Evolutionary conservation across 30 jellyfish, hydroid and myxozoan species (phyloP).

Genomic region (Aurelia sp.): DNA sequence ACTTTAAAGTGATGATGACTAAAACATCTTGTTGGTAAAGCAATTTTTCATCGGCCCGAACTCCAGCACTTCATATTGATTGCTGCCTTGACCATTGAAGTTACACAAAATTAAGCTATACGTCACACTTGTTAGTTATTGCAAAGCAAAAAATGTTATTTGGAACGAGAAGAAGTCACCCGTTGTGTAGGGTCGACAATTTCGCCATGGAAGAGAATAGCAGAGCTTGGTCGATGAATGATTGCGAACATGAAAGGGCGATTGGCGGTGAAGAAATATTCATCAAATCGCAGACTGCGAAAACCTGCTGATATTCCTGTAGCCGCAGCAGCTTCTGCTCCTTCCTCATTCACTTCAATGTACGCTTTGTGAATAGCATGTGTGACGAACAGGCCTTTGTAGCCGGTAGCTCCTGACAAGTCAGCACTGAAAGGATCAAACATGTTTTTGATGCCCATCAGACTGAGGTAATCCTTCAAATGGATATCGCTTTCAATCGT

Average conservation of each 20-base stretch:
- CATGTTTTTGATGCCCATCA: conserved; percentile 55
- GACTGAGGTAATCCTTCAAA: conserved; percentile 44
- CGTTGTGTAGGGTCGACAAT: conserved; percentile 49
- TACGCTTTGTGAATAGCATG: conserved; percentile 71
- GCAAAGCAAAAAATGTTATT: background rate
- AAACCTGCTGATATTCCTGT: conserved; percentile 41
- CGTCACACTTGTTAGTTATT: too few species aligned
- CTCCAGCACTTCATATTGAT: too few species aligned
- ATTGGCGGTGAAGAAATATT: conserved; percentile 18
- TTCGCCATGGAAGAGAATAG: conserved; percentile 62
- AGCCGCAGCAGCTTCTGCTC: conserved; percentile 88
- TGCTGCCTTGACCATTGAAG: too few species aligned
- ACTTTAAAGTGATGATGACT: too few species aligned
- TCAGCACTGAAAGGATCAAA: conserved; percentile 67
- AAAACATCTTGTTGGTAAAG: too few species aligned
- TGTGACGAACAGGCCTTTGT: conserved; percentile 53
- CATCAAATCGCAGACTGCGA: conserved; percentile 47
- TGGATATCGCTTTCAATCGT: conserved; percentile 44
- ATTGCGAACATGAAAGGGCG: conserved; percentile 61
- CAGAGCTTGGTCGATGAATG: conserved; percentile 46
- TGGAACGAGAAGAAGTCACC: conserved; percentile 8
- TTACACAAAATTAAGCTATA: too few species aligned
- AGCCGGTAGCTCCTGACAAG: conserved; percentile 56
- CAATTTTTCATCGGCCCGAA: too few species aligned
- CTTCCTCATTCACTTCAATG: conserved; percentile 74